Base-by-base conservation (phyloP, 2,113 vertebrate genomes). In the Melanotaenia duboulayi region DNA sequence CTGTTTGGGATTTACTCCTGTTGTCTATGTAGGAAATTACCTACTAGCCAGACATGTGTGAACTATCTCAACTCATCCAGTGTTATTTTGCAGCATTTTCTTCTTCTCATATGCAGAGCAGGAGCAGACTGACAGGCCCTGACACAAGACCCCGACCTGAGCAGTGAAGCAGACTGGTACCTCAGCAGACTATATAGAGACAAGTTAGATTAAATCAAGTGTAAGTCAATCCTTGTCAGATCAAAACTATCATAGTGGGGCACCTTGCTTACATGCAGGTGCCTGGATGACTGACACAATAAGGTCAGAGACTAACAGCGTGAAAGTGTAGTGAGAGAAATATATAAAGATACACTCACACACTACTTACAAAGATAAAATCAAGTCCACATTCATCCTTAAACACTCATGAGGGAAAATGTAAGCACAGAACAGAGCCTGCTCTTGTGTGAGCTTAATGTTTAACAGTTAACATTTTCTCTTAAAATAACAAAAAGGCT, bases 171-270 rank as follows among this genome's bases (percentile, higher is more conserved):
- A 80, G 79, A 81, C 86, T 78, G 73, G 78, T 87, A 78, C 81
- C 79, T 64, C 80, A 49, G 65, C 74, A 78, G 62, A 82, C 76
- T 87, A 79, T 68, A 73, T 44, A 11, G 73, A 89, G 78, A 90
- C 86, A 74, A 81, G 57, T 72, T 79, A 80, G 82, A 90, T 90
- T 91, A 87, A 90, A 89, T 90, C 87, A 88, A 82, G 84, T 75
- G 84, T 65, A 85, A 90, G 82, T 90, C 87, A 81, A 82, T 88
- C 78, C 78, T 74, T 87, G 87, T 93, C 88, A 91, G 80, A 91
- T 91, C 89, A 87, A 69, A 90, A 87, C 74, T 80, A 83, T 79
- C 87, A 85, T 89, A 65, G 77, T 64, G 70, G 83, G 83, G 83
- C 82, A 75, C 39, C 49, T 82, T 78, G 80, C 81, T 78, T 76